Evolutionary conservation across 2,797 vertebrate species (phyloP).

Genomic region (Jordanella pulchra): DNA sequence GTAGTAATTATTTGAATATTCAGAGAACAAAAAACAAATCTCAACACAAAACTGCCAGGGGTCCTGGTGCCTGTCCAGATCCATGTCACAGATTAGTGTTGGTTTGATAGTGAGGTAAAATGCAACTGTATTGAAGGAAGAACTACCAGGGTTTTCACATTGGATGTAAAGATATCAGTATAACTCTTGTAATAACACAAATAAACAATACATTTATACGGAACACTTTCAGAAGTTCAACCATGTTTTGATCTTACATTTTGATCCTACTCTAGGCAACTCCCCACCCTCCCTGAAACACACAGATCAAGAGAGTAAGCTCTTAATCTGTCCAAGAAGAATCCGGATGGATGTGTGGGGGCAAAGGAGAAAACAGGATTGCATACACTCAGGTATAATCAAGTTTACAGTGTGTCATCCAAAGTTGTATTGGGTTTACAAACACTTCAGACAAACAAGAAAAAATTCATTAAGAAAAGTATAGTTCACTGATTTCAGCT

Average conservation of each 20-base stretch:
- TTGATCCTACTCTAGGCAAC: background rate
- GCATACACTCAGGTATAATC: conserved; percentile 25
- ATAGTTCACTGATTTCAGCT: background rate
- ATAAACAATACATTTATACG: too few species aligned
- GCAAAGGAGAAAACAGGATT: conserved; percentile 28
- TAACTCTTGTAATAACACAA: too few species aligned
- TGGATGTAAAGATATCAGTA: background rate
- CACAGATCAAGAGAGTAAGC: conserved; percentile 60
- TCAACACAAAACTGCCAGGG: background rate
- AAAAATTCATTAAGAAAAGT: background rate
- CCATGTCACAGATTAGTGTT: background rate
- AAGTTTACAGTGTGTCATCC: conserved; percentile 5
- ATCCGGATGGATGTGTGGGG: conserved; percentile 30
- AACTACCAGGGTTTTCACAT: background rate
- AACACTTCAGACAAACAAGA: conserved; percentile 17
- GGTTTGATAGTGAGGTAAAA: background rate
- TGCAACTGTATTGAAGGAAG: background rate
- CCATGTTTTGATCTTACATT: conserved; percentile 25
- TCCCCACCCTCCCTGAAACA: conserved; percentile 29
- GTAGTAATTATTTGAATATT: background rate
- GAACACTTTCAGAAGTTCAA: conserved; percentile 19
- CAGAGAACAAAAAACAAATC: background rate
- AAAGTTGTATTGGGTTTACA: conserved; percentile 15
- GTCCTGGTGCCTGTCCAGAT: background rate
- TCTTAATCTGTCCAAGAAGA: conserved; percentile 71